Base-by-base conservation (phyloP, 2,888 invertebrate genomes). In the Oscheius sp. region DNA sequence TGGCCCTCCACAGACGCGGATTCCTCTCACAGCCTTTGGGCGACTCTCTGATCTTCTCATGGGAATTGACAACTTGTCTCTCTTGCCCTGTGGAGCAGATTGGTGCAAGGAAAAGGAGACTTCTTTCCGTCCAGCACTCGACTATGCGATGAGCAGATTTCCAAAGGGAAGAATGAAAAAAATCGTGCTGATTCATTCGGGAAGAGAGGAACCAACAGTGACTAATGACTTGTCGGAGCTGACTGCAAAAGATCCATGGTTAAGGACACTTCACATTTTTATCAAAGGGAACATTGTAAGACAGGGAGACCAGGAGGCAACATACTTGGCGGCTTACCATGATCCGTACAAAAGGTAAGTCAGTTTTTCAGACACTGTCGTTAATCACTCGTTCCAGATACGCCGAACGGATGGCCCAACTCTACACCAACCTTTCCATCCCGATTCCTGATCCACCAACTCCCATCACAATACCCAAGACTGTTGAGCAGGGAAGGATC, bases 151-250 rank as follows among this genome's bases (percentile, higher is more conserved):
- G 68, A 68, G 68, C 55, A 33, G 68, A n/a, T 68, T 68, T 33
- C 55, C 68, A 10, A 68, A 68, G n/a, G 68, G 68, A 9, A 32
- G 74, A 21, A 74, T 74, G 74, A 74, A 74, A 32, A 74, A 74
- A 70, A 62, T 74, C n/a, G 70, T 74, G 37, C 32, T 70, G 55
- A 74, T 74, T 63, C 70, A 51, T 50, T 62, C 58, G n/a, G 74
- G 70, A 32, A 35, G 70, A 35, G 66, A 59, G 57, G 70, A 50
- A 21, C n/a, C 59, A 5, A 9, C 47, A 29, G 42, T 62, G 42
- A 37, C 60, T 4, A 50, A 59, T 10, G 68, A 68, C 4, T 35
- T 68, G 10, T n/a, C 53, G 11, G 68, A 68, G 21, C 42, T 68
- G 21, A 68, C 68, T 7, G 35, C 9, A 5, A 58, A 68, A 32